Conservation (phyloP, 2,888 invertebrate species). For the Cabera pusaria region DNA sequence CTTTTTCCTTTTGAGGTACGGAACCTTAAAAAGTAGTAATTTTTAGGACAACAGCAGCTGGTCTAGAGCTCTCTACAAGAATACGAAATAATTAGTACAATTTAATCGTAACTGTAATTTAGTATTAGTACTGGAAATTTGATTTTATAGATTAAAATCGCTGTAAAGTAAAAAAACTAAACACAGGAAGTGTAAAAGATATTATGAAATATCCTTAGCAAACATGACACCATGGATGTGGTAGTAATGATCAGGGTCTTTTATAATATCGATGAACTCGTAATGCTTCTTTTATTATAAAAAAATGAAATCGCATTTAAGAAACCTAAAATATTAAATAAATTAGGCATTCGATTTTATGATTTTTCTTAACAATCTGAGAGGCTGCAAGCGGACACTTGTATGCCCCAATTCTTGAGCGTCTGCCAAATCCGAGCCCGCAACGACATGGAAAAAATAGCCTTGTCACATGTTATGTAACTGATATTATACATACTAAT, state of each 20-base stretch:
- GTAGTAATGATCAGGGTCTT: constrained; percentile 6
- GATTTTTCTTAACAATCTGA: constrained; percentile 20
- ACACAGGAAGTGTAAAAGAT: constrained; percentile 1
- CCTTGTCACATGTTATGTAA: constrained; percentile 67
- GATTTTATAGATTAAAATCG: too few relatives aligned
- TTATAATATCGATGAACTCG: constrained; percentile 2
- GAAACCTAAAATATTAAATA: too few relatives aligned
- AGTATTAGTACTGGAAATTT: too few relatives aligned
- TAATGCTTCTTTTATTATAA: too few relatives aligned
- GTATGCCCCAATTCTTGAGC: constrained; percentile 59
- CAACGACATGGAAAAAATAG: constrained; percentile 75
- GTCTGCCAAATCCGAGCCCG: constrained; percentile 66
- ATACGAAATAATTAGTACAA: too few relatives aligned
- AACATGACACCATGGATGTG: constrained; percentile 1
- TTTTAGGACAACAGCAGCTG: constrained; percentile 1
- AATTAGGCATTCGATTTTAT: constrained; percentile 3
- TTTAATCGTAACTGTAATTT: too few relatives aligned
- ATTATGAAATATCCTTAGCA: constrained; percentile 1
- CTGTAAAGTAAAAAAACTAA: too few relatives aligned
- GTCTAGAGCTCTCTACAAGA: background rate
- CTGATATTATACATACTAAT: constrained; percentile 41
- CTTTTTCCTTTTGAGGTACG: too few relatives aligned
- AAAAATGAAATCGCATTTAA: too few relatives aligned
- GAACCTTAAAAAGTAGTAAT: background rate
- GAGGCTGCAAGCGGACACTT: constrained; percentile 44